Percentiles rank a stretch among this genome's conserved stretches.
These are phyloP conservation scores for Drosophila sordidula DNA, from an alignment of 2,888 invertebrate species.

Conservation along the genomic window DNA sequence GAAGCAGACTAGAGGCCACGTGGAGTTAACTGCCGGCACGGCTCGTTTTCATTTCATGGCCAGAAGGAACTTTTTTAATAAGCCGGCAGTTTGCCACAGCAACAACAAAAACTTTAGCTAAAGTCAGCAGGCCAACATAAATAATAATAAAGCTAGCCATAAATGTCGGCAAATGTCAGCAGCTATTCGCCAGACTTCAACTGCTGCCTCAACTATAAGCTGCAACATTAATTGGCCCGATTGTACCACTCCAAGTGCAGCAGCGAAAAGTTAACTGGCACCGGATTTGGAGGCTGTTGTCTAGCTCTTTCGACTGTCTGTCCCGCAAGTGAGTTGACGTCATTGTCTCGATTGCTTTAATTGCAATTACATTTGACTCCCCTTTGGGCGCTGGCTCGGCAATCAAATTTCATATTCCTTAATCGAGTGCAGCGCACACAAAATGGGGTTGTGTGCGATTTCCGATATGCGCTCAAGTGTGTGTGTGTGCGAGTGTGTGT, in stretches of 20 bases:
- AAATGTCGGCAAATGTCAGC: constrained; percentile 34
- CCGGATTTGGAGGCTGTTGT: no score
- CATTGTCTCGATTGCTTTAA: background rate
- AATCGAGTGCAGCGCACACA: constrained; percentile 33
- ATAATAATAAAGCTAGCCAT: constrained; percentile 32
- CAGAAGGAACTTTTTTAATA: constrained; percentile 39
- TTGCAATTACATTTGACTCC: constrained; percentile 14
- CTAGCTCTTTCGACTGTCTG: no score
- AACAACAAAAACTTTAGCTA: constrained; percentile 23
- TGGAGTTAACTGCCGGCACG: background rate
- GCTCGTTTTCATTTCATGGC: background rate
- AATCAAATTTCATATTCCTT: constrained; percentile 23
- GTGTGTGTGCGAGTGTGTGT: background rate
- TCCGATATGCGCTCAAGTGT: constrained; percentile 17
- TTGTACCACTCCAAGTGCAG: constrained; percentile 1
- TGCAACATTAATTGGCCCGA: constrained; percentile 30
- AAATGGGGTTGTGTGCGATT: constrained; percentile 22
- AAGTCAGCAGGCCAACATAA: constrained; percentile 23
- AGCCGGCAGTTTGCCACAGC: constrained; percentile 26
- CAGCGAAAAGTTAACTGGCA: background rate
- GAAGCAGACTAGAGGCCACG: background rate
- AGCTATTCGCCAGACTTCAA: constrained; percentile 2
- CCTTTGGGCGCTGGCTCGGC: background rate
- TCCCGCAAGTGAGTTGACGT: background rate
- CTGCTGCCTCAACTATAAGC: constrained; percentile 6